Evolutionary conservation across 2,888 invertebrate species (phyloP), one percentile per base, ranked within the genome.

Genomic region (Dryococelus australis): DNA sequence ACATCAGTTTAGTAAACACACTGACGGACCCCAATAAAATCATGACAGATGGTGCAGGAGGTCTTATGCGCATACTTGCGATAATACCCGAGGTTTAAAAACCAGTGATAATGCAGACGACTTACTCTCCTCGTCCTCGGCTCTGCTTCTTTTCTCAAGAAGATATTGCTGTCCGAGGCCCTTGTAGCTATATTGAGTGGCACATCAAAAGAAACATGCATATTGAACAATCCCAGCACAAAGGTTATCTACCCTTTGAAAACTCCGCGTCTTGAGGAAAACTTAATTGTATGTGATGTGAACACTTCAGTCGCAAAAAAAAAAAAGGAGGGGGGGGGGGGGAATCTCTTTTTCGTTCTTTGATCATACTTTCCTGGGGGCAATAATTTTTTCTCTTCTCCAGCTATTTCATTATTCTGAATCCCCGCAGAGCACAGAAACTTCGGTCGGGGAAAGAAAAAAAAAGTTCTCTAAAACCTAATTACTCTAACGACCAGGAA

Each of bases 271-370:
- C 20, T 51, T 51, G 20, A 20, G 16, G 65, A 8, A 65, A 65
- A 65, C 24, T 8, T 65, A 65, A 65, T 65, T 65, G 65, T 65
- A 65, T 65, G n/a, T 65, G 65, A 65, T 20, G 65, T n/a, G 65
- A 65, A 65, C 65, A 65, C 65, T 65, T 65, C n/a, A 65, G 65
- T 65, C 65, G 65, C 65, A 65, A 65, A 51, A 51, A 8, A 6
- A 6, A 51, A 51, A 65, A 65, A 65, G 4, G n/a, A n/a, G n/a
- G n/a, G n/a, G n/a, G n/a, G n/a, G n/a, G n/a, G n/a, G n/a, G n/a
- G n/a, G n/a, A 65, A 16, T 65, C n/a, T 65, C n/a, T 65, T 65
- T 65, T 65, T 65, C 65, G 47, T 65, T 65, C n/a, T 65, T 65
- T 65, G 65, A 65, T 65, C 65, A 65, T n/a, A n/a, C n/a, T 16